A percentile compares a stretch with the other conserved stretches of the same genome.
Evolutionary conservation across 2,888 invertebrate genomes (phyloP).

Genomic region (Lochmaea crataegi): DNA sequence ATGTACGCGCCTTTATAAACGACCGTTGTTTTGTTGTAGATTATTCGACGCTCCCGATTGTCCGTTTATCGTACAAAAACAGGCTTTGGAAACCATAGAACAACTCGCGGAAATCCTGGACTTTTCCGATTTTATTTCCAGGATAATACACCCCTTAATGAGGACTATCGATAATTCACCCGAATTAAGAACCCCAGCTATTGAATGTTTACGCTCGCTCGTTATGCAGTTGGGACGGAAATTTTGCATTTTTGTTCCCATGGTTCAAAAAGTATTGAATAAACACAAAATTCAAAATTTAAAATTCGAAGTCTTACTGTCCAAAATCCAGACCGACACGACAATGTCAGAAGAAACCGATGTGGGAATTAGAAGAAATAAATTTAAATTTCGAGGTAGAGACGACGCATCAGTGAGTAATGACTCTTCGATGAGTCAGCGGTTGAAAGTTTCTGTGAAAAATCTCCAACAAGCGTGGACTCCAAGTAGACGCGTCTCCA

Average conservation of each 20-base stretch:
- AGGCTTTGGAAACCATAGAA: constrained; percentile 88
- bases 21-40: constrained; percentile 33
- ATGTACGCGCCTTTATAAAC: too few species aligned
- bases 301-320: constrained; percentile 83
- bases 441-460: constrained; percentile 83
- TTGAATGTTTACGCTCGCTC: constrained; percentile 91
- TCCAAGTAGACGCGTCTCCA: constrained; percentile 91
- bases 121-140: constrained; percentile 90
- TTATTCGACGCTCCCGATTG: constrained; percentile 88
- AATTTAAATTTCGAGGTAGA: constrained; percentile 68
- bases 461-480: constrained; percentile 92
- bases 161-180: constrained; percentile 85
- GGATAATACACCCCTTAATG: constrained; percentile 94
- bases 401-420: constrained; percentile 75
- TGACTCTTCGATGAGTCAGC: constrained; percentile 81
- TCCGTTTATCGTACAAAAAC: constrained; percentile 80
- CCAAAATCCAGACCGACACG: constrained; percentile 78
- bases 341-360: constrained; percentile 82
- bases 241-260: constrained; percentile 91
- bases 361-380: constrained; percentile 69
- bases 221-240: constrained; percentile 90
- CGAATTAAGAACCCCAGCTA: constrained; percentile 81
- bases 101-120: constrained; percentile 90
- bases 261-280: constrained; percentile 85
- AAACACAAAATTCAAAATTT: constrained; percentile 84